These are phyloP conservation scores for Donacobius atricapilla DNA, from an alignment of 2,113 vertebrate species.

Conservation along the genomic window DNA sequence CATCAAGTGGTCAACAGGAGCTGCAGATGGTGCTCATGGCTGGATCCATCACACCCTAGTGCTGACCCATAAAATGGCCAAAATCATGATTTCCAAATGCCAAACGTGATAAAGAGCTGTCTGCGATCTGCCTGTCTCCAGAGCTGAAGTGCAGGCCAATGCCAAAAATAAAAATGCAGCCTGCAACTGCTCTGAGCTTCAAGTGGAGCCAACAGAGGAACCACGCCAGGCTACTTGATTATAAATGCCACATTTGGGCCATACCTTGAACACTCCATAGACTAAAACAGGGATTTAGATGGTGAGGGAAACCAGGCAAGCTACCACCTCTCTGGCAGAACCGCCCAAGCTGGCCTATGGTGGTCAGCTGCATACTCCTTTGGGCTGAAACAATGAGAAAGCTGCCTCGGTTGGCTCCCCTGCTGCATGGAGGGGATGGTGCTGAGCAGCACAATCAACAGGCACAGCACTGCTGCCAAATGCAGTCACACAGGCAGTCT, in stretches of 20 bases:
- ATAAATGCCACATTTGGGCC: background rate
- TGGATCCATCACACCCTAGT: background rate
- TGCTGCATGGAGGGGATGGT: background rate
- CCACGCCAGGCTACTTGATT: background rate
- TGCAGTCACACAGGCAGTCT: background rate
- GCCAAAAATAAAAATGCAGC: background rate
- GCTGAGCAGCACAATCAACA: accelerated
- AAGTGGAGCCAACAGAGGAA: background rate
- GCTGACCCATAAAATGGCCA: background rate
- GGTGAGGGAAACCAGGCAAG: background rate
- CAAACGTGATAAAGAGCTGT: background rate
- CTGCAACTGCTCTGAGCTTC: background rate
- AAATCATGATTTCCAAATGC: background rate
- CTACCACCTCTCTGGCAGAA: background rate
- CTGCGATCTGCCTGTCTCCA: background rate
- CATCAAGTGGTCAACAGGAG: background rate
- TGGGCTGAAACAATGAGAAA: background rate
- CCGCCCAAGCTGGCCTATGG: background rate
- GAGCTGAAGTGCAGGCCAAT: background rate
- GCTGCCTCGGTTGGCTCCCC: background rate
- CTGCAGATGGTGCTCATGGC: background rate
- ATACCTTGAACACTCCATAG: background rate
- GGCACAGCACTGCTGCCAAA: background rate
- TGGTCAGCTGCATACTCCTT: accelerated
- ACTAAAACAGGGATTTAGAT: background rate